phyloP scores from a whole-genome alignment of 2,888 invertebrate genomes.

The Campopleginae sp. region DNA sequence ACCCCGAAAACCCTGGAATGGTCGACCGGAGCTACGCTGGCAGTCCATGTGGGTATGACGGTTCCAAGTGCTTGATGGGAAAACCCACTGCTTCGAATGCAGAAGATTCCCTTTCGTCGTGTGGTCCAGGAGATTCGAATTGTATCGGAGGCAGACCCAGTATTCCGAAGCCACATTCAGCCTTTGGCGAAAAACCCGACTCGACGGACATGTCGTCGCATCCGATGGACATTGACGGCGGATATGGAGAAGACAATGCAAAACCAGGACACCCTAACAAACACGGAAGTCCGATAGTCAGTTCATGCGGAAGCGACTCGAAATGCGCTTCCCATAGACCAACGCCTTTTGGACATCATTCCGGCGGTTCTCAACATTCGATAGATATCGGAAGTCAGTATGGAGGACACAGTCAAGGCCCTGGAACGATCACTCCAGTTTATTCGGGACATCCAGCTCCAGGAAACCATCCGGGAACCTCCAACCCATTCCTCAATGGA shows the following conservation, averaged over 20 bases:
- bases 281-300: not conserved
- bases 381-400: not conserved
- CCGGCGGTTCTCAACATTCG: not conserved
- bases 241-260: not conserved
- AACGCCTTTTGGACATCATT: not conserved
- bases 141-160: slow-evolving; percentile 22
- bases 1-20: slow-evolving; percentile 16
- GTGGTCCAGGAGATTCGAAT: not conserved
- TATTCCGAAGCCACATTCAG: slow-evolving; percentile 25
- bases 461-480: slow-evolving; percentile 19
- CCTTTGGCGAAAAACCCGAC: slow-evolving; percentile 19
- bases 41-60: slow-evolving; percentile 24
- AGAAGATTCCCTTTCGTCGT: not conserved
- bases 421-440: slow-evolving; percentile 16
- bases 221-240: slow-evolving; percentile 2
- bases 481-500: slow-evolving; percentile 59
- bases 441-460: slow-evolving; percentile 18
- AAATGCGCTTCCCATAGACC: slow-evolving; percentile 11
- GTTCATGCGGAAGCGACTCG: slow-evolving; percentile 16
- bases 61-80: slow-evolving; percentile 4
- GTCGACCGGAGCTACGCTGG: slow-evolving; percentile 5
- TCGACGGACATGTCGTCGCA: slow-evolving; percentile 23
- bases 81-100: not conserved
- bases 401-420: not conserved
- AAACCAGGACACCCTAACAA: not conserved